A percentile compares a stretch with the other conserved stretches of the same genome.
phyloP scores from a whole-genome alignment of 2,113 vertebrate species.

The Pachyramphus minor region DNA sequence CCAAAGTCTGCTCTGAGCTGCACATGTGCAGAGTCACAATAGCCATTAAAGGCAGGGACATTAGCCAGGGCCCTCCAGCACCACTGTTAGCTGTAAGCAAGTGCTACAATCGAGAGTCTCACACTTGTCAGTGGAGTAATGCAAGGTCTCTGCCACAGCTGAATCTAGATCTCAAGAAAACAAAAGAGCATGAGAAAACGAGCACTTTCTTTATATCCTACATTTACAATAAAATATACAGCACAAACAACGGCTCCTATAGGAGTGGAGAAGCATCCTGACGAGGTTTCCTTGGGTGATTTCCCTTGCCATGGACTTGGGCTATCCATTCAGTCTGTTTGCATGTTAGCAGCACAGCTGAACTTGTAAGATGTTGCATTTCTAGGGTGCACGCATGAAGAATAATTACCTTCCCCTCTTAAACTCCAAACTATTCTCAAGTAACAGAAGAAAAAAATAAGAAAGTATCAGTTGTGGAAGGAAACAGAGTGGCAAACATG shows the following conservation, averaged over 20 bases:
- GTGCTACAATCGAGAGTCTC: background rate
- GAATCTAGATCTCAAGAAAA: background rate
- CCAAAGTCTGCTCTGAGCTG: background rate
- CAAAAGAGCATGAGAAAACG: background rate
- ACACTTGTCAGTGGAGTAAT: rapidly evolving
- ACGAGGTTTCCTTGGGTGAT: background rate
- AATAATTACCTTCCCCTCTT: background rate
- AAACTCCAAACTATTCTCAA: background rate
- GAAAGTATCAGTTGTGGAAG: background rate
- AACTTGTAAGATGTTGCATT: background rate
- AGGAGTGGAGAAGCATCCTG: background rate
- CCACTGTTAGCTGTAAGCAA: background rate
- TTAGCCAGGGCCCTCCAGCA: background rate
- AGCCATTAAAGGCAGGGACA: background rate
- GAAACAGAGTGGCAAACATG: background rate
- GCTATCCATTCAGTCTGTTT: background rate
- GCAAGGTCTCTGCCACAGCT: background rate
- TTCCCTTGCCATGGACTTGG: background rate
- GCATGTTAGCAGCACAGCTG: rapidly evolving
- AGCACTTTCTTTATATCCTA: background rate
- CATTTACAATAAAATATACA: background rate
- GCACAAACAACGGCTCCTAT: rapidly evolving
- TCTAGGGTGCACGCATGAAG: background rate
- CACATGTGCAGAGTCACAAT: rapidly evolving
- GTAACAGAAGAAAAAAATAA: background rate